A percentile compares a stretch with the other conserved stretches of the same genome.
phyloP scores from a whole-genome alignment of 2,113 vertebrate genomes.

The Labeo catla region DNA sequence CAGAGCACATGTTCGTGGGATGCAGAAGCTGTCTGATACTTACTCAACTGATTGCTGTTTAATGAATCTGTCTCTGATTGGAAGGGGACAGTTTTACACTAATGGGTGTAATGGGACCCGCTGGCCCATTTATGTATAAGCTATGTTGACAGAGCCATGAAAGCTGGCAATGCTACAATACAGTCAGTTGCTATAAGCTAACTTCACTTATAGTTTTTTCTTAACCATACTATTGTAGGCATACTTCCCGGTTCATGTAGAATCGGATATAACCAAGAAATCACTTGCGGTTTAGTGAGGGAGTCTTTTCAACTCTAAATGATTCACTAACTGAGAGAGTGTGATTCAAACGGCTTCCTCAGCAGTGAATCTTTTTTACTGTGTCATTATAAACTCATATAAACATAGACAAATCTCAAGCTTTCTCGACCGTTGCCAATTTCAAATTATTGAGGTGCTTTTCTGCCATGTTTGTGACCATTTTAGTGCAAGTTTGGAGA shows the following conservation, averaged over 20 bases:
- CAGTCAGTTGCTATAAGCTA: not conserved
- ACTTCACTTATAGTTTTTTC: not conserved
- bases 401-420: not conserved
- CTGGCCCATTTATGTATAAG: not conserved
- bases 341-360: not conserved
- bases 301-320: not conserved
- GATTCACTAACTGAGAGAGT: not conserved
- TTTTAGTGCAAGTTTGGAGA: not conserved
- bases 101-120: not conserved
- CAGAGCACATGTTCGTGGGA: constrained; percentile 20
- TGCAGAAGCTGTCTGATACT: not conserved
- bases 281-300: not conserved
- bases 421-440: not conserved
- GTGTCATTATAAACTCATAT: not conserved
- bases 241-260: not conserved
- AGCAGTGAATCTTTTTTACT: not conserved
- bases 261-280: not conserved
- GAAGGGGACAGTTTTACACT: constrained; percentile 7
- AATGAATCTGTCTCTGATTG: constrained; percentile 4
- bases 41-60: constrained; percentile 15
- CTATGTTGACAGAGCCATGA: not conserved
- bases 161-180: not conserved
- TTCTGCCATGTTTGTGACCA: not conserved
- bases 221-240: not conserved
- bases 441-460: not conserved